Evolutionary conservation across 2,888 invertebrate genomes (phyloP).

Genomic region (Eupithecia inturbata): DNA sequence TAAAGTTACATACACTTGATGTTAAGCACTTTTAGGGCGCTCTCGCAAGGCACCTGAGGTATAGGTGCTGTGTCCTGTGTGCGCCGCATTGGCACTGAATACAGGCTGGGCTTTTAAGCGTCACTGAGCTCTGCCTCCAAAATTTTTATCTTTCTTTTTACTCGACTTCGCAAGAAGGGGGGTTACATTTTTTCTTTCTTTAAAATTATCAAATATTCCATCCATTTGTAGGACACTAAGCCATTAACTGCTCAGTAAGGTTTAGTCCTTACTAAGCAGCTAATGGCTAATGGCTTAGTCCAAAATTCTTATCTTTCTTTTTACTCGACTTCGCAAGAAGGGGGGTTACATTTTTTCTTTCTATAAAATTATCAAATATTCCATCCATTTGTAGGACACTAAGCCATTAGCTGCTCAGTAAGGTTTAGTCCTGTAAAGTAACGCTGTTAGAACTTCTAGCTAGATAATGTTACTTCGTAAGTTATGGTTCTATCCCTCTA

Average conservation of each 20-base stretch:
- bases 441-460: background rate
- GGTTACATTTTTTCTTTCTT: background rate
- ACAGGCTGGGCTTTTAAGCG: background rate
- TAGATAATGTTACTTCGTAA: background rate
- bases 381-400: background rate
- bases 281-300: too few species aligned
- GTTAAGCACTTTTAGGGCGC: background rate
- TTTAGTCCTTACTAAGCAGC: too few species aligned
- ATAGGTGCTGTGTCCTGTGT: background rate
- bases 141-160: background rate
- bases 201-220: background rate
- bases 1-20: too few species aligned
- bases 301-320: too few species aligned
- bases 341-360: too few species aligned
- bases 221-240: background rate
- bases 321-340: too few species aligned
- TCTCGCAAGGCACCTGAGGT: background rate
- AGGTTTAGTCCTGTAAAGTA: background rate
- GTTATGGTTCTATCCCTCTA: background rate
- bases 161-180: background rate
- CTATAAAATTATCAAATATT: background rate
- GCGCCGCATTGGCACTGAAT: background rate
- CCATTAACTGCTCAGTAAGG: background rate
- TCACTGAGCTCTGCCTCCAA: background rate
- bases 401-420: background rate